Conservation (phyloP, 2,888 invertebrate species). For the Metallyticus violacea region DNA sequence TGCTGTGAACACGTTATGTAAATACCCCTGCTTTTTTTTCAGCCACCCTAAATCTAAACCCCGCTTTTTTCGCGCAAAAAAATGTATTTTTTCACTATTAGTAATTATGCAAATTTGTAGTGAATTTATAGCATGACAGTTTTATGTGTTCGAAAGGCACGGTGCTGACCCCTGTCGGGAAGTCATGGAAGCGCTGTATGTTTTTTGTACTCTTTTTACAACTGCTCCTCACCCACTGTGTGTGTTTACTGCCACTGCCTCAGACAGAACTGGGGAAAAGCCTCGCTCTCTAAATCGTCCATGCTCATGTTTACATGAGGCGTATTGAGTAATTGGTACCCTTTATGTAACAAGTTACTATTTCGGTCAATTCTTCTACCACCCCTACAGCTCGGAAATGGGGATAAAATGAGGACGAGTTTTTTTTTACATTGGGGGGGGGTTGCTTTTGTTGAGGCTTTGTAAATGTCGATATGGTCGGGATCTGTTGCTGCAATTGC, state of each 20-base stretch:
- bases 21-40: background rate
- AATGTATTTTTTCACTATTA: background rate
- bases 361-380: too few species aligned
- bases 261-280: too few species aligned
- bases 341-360: too few species aligned
- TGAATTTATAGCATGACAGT: background rate
- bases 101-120: slow-evolving; percentile 3
- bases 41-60: background rate
- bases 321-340: too few species aligned
- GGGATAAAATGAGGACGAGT: too few species aligned
- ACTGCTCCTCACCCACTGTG: background rate
- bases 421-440: too few species aligned
- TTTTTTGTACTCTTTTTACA: background rate
- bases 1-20: background rate
- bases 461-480: too few species aligned
- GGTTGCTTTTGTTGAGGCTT: too few species aligned
- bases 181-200: background rate
- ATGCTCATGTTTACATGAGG: background rate
- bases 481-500: too few species aligned
- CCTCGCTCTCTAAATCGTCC: background rate
- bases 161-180: background rate
- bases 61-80: background rate
- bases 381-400: too few species aligned
- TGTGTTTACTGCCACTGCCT: background rate
- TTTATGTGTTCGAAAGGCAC: background rate